Base-by-base conservation (phyloP, 2,113 vertebrate species). In the Struthio camelus region DNA sequence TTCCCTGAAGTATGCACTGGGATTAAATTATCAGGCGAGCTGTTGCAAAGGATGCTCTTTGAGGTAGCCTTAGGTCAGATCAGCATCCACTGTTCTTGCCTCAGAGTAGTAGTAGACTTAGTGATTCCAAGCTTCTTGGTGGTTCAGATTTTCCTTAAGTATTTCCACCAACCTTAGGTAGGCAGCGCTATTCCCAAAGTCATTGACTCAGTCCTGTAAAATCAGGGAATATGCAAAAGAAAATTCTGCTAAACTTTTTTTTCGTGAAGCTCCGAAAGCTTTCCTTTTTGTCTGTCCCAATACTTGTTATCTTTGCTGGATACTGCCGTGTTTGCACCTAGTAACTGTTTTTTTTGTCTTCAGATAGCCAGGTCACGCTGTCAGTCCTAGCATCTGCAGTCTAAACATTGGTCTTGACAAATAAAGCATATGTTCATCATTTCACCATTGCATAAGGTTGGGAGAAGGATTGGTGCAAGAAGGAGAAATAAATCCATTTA, bases 11-110 rank as follows among this genome's bases (percentile, higher is more conserved):
- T 80, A 67, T 78, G 82, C 48, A 16, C 72, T 75, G 87, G 81
- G 78, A 95, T 90, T 90, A 82, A 80, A 88, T 95, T 77, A 94
- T 81, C 79, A 85, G 82, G 64, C 85, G 87, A 48, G 93, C 89
- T 94, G 87, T 88, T 73, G 80, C 20, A 58, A 16, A 69, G 79
- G 95, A 80, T 85, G 81, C 71, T 89, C 59, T 64, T 75, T 36
- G 82, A 70, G 91, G 71, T 83, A 62, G 42, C 3, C 3, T 50
- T 25, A 80, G 89, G 93, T 83, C 76, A 83, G 87, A 72, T 66
- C 81, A 86, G 67, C 67, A 80, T 78, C 46, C 85, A 13, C 84
- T 1, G 0, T 8, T n/a, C 81, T 89, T 2, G 0, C 72, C 78
- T 92, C 15, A 0, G 65, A 58, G 17, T 18, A 70, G 70, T 61